These are phyloP conservation scores for Gastrophryne carolinensis DNA, from an alignment of 2,797 vertebrate species.

Conservation along the genomic window DNA sequence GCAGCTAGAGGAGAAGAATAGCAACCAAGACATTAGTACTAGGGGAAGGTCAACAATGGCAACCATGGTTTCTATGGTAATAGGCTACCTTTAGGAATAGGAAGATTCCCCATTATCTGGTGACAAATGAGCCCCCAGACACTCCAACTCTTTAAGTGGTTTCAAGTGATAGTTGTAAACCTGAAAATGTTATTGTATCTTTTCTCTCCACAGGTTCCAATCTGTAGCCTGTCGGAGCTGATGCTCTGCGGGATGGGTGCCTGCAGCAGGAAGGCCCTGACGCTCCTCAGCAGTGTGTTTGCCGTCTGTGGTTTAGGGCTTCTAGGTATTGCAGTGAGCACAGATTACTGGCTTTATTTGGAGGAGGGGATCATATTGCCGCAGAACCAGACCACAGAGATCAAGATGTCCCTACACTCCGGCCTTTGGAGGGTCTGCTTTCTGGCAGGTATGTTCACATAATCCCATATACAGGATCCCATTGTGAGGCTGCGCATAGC, in stretches of 20 bases:
- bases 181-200: too few species aligned
- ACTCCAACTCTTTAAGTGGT: too few species aligned
- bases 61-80: too few species aligned
- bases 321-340: constrained; percentile 91
- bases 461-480: not conserved
- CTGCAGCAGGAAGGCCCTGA: constrained; percentile 89
- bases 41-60: too few species aligned
- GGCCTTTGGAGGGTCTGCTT: constrained; percentile 97
- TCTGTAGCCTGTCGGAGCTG: constrained; percentile 54
- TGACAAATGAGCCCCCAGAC: too few species aligned
- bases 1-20: too few species aligned
- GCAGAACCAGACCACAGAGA: constrained; percentile 87
- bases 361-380: constrained; percentile 90
- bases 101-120: too few species aligned
- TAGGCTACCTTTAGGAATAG: too few species aligned
- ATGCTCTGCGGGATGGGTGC: constrained; percentile 82
- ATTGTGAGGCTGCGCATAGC: not conserved
- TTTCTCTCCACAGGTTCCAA: constrained; percentile 52
- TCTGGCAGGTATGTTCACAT: constrained; percentile 78
- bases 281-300: constrained; percentile 93
- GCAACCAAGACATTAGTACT: too few species aligned
- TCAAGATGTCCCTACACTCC: constrained; percentile 89
- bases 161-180: too few species aligned
- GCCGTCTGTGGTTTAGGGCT: constrained; percentile 89
- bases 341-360: constrained; percentile 97